Conservation (phyloP, 1,140 invertebrate genomes). For the Onthophagus taurus region DNA sequence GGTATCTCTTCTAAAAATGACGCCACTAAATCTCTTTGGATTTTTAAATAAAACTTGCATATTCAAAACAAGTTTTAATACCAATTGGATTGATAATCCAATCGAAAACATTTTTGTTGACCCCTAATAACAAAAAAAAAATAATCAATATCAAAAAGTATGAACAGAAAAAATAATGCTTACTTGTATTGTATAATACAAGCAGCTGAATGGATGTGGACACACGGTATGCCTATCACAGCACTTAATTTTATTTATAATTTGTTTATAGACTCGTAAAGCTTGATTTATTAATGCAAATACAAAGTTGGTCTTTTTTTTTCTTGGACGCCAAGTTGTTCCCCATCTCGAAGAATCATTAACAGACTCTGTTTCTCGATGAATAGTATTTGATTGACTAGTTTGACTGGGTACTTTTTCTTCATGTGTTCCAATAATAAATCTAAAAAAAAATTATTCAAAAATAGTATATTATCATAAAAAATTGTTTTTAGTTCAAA, state of each 20-base stretch:
- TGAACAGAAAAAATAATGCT: slow-evolving; percentile 15
- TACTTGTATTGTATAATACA: slow-evolving; percentile 47
- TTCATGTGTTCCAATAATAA: slow-evolving; percentile 55
- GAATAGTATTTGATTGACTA: slow-evolving; percentile 24
- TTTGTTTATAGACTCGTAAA: slow-evolving; percentile 39
- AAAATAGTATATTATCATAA: too few species aligned
- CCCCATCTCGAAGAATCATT: slow-evolving; percentile 12
- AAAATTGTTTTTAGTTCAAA: too few species aligned
- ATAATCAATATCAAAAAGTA: slow-evolving; percentile 16
- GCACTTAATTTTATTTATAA: slow-evolving; percentile 42
- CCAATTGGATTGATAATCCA: slow-evolving; percentile 49
- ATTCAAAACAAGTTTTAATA: slow-evolving; percentile 46
- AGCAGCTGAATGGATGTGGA: slow-evolving; percentile 53
- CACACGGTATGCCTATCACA: slow-evolving; percentile 45
- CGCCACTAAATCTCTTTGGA: slow-evolving; percentile 41
- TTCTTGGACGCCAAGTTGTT: slow-evolving; percentile 16
- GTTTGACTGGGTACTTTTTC: slow-evolving; percentile 36
- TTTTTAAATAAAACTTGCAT: slow-evolving; percentile 41
- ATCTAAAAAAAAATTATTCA: slow-evolving; percentile 42
- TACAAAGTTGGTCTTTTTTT: slow-evolving; percentile 28
- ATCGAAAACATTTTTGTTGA: slow-evolving; percentile 47
- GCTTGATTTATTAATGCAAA: slow-evolving; percentile 38
- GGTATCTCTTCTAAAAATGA: slow-evolving; percentile 46
- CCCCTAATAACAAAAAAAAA: slow-evolving; percentile 40
- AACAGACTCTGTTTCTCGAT: slow-evolving; percentile 23